A percentile compares a stretch with the other conserved stretches of the same genome.
phyloP scores from a whole-genome alignment of 23 tunicate genomes.

The Diplosoma virens region DNA sequence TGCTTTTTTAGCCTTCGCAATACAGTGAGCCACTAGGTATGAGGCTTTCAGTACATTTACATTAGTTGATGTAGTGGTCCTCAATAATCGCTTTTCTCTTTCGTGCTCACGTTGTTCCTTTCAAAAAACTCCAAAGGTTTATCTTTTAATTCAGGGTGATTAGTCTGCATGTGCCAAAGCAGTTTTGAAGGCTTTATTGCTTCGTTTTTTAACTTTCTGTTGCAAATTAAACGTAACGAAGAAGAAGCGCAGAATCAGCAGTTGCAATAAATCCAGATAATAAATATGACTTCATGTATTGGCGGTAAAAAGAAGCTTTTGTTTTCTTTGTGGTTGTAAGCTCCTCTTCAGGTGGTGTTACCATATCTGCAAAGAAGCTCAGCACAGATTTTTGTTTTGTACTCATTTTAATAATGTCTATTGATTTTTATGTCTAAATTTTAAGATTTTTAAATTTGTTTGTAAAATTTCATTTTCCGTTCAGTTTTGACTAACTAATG shows the following conservation, averaged over 20 bases:
- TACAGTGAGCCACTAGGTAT: slow-evolving; percentile 20
- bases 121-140: slow-evolving; percentile 48
- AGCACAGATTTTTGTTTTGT: no score
- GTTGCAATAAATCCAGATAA: slow-evolving; percentile 42
- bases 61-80: slow-evolving; percentile 4
- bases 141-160: slow-evolving; percentile 32
- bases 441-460: no score
- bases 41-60: slow-evolving; percentile 32
- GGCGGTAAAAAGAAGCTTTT: no score
- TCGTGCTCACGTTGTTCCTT: slow-evolving; percentile 20
- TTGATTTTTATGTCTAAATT: no score
- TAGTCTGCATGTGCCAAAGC: slow-evolving; percentile 33
- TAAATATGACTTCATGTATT: no score
- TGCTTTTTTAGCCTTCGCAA: slow-evolving; percentile 22
- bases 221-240: slow-evolving; percentile 31
- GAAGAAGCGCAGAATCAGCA: slow-evolving; percentile 11
- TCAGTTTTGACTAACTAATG: no score
- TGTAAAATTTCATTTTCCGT: no score
- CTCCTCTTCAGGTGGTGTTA: no score
- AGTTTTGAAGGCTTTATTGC: slow-evolving; percentile 27
- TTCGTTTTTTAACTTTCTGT: slow-evolving; percentile 9
- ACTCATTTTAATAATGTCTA: no score
- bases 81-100: slow-evolving; percentile 22
- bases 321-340: no score
- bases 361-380: no score